A percentile compares a stretch with the other conserved stretches of the same genome.
phyloP scores from a whole-genome alignment of 2,888 invertebrate genomes.

The Plebejus melissa region DNA sequence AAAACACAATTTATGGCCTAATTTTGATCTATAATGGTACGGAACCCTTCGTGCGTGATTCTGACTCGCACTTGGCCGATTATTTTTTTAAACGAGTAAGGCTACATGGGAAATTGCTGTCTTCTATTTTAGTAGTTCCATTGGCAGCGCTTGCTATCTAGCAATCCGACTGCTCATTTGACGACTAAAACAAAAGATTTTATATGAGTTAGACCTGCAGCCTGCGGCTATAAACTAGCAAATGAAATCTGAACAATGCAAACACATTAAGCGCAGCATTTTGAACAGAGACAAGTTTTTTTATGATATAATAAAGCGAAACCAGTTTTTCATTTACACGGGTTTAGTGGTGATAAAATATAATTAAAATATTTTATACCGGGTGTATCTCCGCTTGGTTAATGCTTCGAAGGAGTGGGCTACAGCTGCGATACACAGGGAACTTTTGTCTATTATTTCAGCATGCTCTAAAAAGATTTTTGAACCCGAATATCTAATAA shows the following conservation, averaged over 20 bases:
- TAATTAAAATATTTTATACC: slow-evolving; percentile 79
- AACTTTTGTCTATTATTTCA: not conserved
- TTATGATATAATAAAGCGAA: slow-evolving; percentile 75
- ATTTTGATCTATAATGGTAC: no score
- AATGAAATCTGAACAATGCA: slow-evolving; percentile 65
- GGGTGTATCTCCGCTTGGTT: slow-evolving; percentile 66
- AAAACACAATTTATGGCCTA: no score
- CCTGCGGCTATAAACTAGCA: slow-evolving; percentile 23
- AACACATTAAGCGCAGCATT: slow-evolving; percentile 59
- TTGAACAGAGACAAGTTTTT: slow-evolving; percentile 67
- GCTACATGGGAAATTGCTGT: no score
- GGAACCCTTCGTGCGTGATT: no score
- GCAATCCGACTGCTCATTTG: not conserved
- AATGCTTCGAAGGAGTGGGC: slow-evolving; percentile 57
- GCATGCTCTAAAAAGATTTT: no score
- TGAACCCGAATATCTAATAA: no score
- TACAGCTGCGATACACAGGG: slow-evolving; percentile 32
- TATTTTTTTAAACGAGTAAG: no score
- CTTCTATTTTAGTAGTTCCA: no score
- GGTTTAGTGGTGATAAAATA: slow-evolving; percentile 77
- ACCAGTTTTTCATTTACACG: slow-evolving; percentile 78
- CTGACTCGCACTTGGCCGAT: no score
- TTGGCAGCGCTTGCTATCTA: not conserved
- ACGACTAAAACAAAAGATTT: not conserved
- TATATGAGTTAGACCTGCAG: not conserved